Conservation (phyloP, 64 coral and sea anemone species). For the Montipora foliosa region DNA sequence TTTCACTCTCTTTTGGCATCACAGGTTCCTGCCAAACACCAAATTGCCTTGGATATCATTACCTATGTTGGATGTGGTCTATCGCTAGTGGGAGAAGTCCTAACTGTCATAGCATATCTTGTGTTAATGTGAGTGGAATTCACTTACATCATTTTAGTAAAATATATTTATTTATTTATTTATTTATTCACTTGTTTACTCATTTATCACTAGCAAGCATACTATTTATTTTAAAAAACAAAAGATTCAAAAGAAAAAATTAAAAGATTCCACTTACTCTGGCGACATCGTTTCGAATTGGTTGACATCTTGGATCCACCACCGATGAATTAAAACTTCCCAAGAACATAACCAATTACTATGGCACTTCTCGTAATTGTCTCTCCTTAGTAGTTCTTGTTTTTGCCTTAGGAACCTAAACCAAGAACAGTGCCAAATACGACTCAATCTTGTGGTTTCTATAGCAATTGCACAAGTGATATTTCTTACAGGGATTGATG, state of each 20-base stretch:
- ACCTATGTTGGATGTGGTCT: constrained; percentile 64
- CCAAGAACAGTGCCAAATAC: constrained; percentile 63
- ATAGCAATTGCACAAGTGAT: constrained; percentile 66
- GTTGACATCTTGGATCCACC: too few relatives aligned
- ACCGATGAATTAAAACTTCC: too few relatives aligned
- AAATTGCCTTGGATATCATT: constrained; percentile 9
- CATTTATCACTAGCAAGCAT: too few relatives aligned
- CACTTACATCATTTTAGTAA: too few relatives aligned
- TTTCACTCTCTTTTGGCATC: neutral
- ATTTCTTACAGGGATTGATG: constrained; percentile 60
- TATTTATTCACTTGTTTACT: neutral
- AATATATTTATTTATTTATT: neutral
- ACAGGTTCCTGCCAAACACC: neutral
- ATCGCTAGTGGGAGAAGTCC: constrained; percentile 45
- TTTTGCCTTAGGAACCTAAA: constrained; percentile 42
- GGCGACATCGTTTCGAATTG: too few relatives aligned
- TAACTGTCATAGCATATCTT: constrained; percentile 40
- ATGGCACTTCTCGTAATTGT: too few relatives aligned
- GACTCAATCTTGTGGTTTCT: constrained; percentile 55
- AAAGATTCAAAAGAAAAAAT: too few relatives aligned
- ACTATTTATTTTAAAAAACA: too few relatives aligned
- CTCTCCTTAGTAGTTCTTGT: neutral
- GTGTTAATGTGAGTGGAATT: constrained; percentile 52
- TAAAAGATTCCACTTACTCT: too few relatives aligned
- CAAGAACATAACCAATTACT: too few relatives aligned